phyloP scores from a whole-genome alignment of 2,888 invertebrate genomes.

The Trachelus troglodyta region DNA sequence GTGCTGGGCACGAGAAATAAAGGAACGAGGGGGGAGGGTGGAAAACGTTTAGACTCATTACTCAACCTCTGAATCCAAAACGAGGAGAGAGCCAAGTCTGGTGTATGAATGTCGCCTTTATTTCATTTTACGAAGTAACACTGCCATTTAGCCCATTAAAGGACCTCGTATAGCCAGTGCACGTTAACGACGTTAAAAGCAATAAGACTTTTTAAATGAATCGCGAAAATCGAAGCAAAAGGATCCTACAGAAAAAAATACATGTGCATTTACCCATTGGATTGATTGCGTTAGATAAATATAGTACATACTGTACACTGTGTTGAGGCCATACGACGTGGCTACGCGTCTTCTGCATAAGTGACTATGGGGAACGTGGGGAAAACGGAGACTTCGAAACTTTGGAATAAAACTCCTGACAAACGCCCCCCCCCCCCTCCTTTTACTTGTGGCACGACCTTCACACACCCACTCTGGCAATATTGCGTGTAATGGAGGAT shows the following conservation, averaged over 20 bases:
- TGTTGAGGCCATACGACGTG: not conserved
- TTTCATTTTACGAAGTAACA: slow-evolving; percentile 45
- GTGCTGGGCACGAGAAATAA: slow-evolving; percentile 12
- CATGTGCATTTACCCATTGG: not conserved
- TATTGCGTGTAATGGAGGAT: not conserved
- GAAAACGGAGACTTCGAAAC: not conserved
- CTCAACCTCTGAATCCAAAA: slow-evolving; percentile 18
- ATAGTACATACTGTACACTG: not conserved
- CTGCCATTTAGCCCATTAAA: slow-evolving; percentile 37
- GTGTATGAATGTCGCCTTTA: slow-evolving; percentile 47
- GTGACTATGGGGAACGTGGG: not conserved
- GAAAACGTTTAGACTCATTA: slow-evolving; percentile 21
- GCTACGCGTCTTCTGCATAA: not conserved
- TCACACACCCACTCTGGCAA: not conserved
- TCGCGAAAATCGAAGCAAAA: not conserved
- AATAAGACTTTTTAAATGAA: slow-evolving; percentile 30
- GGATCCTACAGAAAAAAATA: not conserved
- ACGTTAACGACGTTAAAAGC: slow-evolving; percentile 39
- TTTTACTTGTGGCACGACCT: not conserved
- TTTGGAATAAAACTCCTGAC: not conserved
- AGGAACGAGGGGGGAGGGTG: slow-evolving; percentile 6
- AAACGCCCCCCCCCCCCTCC: not conserved
- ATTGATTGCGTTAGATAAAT: not conserved
- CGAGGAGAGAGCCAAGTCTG: slow-evolving; percentile 15
- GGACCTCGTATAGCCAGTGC: slow-evolving; percentile 35